Evolutionary conservation across 2,888 invertebrate species (phyloP), one percentile per base, ranked within the genome.

Genomic region (Orthosia gothica): DNA sequence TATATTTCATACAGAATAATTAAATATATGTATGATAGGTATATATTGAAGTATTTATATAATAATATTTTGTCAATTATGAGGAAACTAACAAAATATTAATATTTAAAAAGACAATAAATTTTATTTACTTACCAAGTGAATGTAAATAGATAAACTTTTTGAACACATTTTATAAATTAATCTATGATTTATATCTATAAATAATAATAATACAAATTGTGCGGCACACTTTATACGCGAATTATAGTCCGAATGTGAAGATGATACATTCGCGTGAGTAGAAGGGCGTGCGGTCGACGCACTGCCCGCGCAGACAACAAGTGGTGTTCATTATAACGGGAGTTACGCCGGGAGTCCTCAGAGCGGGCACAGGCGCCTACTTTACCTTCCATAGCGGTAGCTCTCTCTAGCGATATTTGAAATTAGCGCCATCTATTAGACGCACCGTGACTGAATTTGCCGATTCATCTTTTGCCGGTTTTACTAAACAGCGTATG

Each of bases 221-320:
- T 84, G 79, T 84, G 88, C 87, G 86, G 87, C 92, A 93, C 94
- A 94, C 92, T 93, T 92, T 93, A 92, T 89, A 93, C 93, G 94
- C 95, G 92, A 94, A 92, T 91, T 93, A 92, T 91, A 86, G 90
- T 91, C 89, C 93, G 91, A 94, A 90, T 93, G 91, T 94, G 92
- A 94, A 92, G 92, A 94, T 93, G 91, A 93, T 91, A 95, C 96
- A 96, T 96, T 96, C 95, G 95, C 96, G 93, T 91, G 89, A 93
- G 83, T 92, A 90, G 91, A 93, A 94, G 94, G 95, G 95, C 96
- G 96, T 94, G 95, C 96, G 95, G 94, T 93, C 95, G 95, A 94
- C 95, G 95, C 96, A 96, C 96, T 96, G 95, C 96, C 96, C 95
- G 94, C 91, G 86, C 94, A 95, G 94, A 95, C 94, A 95, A 95